Percentiles rank a stretch among this genome's conserved stretches.
These are phyloP conservation scores for Hylaeus volcanicus DNA, from an alignment of 1,140 invertebrate genomes.

Conservation along the genomic window DNA sequence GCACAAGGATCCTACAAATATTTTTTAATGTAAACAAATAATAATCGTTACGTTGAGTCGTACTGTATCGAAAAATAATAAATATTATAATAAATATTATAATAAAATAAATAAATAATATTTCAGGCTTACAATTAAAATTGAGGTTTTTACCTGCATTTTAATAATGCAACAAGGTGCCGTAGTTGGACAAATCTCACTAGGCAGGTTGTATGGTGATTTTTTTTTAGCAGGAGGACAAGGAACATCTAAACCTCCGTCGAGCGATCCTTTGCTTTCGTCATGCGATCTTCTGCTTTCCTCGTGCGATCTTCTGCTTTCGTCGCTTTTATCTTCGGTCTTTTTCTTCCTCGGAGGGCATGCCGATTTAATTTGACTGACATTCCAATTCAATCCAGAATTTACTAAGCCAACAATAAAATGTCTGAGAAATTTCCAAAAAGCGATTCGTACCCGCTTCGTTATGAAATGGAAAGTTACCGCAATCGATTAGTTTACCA, in stretches of 20 bases:
- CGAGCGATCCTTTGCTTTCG: neutral
- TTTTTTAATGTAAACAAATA: neutral
- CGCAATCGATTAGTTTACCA: constrained; percentile 16
- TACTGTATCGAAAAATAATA: neutral
- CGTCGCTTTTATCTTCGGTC: neutral
- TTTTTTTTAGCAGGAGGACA: constrained; percentile 7
- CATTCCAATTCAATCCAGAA: constrained; percentile 3
- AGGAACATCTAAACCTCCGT: neutral
- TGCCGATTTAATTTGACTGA: constrained; percentile 15
- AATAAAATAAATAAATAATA: too few species aligned
- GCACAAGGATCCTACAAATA: constrained; percentile 61
- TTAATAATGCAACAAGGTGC: constrained; percentile 59
- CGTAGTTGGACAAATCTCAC: constrained; percentile 26
- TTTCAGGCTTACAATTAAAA: too few species aligned
- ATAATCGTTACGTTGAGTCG: too few species aligned
- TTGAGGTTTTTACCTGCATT: constrained; percentile 61
- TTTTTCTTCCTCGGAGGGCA: constrained; percentile 42
- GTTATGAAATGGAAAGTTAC: constrained; percentile 13
- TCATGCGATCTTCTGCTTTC: too few species aligned
- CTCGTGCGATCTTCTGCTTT: neutral
- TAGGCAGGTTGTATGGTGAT: constrained; percentile 1
- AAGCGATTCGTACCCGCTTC: neutral
- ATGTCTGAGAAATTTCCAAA: neutral
- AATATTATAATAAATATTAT: neutral
- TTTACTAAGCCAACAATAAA: constrained; percentile 37